phyloP scores from a whole-genome alignment of 2,888 invertebrate species.

The Lamproptera curius region DNA sequence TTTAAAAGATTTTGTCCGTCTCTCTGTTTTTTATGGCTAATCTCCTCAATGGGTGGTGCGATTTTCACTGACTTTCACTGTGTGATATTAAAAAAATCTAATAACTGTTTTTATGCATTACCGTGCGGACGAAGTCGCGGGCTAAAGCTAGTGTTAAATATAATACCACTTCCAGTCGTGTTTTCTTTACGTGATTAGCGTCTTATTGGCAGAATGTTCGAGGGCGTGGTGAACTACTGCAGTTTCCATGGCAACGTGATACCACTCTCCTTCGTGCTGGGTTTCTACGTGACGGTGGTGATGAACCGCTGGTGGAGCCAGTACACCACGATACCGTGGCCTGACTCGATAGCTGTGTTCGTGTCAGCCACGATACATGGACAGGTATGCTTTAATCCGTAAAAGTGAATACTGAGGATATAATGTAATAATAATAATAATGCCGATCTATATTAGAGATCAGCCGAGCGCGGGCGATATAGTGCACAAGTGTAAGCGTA shows the following conservation, averaged over 20 bases:
- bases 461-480: no score
- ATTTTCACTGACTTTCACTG: no score
- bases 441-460: not conserved
- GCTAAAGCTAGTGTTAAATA: no score
- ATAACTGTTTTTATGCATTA: no score
- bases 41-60: no score
- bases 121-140: no score
- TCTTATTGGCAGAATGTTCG: slow-evolving; percentile 89
- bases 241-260: slow-evolving; percentile 91
- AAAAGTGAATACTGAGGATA: not conserved
- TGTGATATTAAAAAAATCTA: no score
- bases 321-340: slow-evolving; percentile 90
- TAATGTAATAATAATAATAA: not conserved
- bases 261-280: slow-evolving; percentile 94
- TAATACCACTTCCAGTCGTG: no score
- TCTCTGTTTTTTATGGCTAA: no score
- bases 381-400: slow-evolving; percentile 70
- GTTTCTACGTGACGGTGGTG: slow-evolving; percentile 95
- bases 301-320: slow-evolving; percentile 96
- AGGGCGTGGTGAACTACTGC: slow-evolving; percentile 90
- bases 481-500: no score
- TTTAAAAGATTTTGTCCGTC: no score
- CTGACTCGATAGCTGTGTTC: slow-evolving; percentile 91
- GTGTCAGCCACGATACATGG: slow-evolving; percentile 91
- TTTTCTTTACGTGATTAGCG: no score